Conservation (phyloP, 2,797 vertebrate genomes). For the Acanthornis magna region DNA sequence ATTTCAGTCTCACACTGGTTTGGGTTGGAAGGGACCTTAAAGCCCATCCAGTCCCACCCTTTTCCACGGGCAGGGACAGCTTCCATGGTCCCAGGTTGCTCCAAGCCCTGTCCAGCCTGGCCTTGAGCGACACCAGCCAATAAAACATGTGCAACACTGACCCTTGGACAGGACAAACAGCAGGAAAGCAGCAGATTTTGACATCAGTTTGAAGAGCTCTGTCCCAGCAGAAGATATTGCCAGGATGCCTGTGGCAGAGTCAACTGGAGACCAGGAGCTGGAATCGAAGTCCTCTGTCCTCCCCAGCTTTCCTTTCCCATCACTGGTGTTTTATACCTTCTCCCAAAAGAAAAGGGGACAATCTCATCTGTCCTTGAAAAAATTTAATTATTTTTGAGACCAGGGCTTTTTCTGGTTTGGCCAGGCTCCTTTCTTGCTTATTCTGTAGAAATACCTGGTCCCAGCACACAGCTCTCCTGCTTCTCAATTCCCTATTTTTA, state of each 20-base stretch:
- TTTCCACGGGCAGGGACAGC: not conserved
- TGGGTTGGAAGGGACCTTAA: too few relatives aligned
- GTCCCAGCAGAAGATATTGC: not conserved
- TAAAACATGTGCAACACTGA: accelerated
- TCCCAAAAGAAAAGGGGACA: not conserved
- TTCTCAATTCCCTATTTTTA: not conserved
- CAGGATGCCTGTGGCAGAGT: not conserved
- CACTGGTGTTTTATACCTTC: not conserved
- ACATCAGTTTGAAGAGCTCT: not conserved
- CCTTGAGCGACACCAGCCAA: not conserved
- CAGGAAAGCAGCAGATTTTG: not conserved
- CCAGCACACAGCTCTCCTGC: not conserved
- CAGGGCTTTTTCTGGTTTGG: not conserved
- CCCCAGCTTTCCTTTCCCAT: not conserved
- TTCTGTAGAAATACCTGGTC: not conserved
- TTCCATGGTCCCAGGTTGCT: not conserved
- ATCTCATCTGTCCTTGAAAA: not conserved
- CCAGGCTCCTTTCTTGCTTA: not conserved
- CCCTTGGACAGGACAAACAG: not conserved
- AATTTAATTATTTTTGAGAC: not conserved
- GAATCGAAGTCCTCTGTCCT: not conserved
- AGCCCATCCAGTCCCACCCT: not conserved
- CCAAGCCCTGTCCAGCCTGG: not conserved
- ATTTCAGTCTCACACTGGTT: not conserved
- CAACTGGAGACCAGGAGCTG: not conserved